These are phyloP conservation scores for Pantherophis alleghaniensis DNA, from an alignment of 2,797 vertebrate species.

Conservation along the genomic window DNA sequence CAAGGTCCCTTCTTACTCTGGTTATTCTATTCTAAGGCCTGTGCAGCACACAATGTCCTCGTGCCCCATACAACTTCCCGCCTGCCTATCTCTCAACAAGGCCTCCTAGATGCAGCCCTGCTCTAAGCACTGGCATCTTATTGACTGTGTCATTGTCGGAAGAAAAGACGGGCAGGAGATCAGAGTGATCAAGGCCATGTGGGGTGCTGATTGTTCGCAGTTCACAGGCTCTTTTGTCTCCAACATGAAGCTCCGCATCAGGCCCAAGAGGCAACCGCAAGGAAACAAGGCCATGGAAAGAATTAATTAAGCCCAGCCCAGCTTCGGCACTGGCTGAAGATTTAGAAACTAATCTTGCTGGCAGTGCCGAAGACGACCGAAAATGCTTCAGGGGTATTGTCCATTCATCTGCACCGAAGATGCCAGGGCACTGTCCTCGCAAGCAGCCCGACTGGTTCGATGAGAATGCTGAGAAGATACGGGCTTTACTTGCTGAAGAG, in stretches of 20 bases:
- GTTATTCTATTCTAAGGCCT: neutral
- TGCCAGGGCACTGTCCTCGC: neutral
- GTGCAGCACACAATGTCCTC: neutral
- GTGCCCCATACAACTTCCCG: neutral
- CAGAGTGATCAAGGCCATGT: neutral
- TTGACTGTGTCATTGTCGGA: neutral
- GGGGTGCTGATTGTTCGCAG: neutral
- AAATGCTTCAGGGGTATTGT: neutral
- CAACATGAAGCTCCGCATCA: neutral
- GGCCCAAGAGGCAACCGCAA: neutral
- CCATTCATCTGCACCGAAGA: neutral
- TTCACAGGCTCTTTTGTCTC: neutral
- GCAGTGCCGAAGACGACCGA: neutral
- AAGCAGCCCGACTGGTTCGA: neutral
- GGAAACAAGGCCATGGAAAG: neutral
- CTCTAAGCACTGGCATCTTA: neutral
- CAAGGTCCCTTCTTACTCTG: neutral
- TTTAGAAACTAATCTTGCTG: neutral
- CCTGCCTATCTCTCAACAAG: neutral
- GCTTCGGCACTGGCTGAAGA: neutral
- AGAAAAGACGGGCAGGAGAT: neutral
- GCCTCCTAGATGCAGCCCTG: neutral
- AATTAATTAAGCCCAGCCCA: neutral
- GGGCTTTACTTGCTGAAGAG: neutral
- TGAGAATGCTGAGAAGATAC: neutral